phyloP scores from a whole-genome alignment of 2,888 invertebrate species.

The Callimorpha dominula region DNA sequence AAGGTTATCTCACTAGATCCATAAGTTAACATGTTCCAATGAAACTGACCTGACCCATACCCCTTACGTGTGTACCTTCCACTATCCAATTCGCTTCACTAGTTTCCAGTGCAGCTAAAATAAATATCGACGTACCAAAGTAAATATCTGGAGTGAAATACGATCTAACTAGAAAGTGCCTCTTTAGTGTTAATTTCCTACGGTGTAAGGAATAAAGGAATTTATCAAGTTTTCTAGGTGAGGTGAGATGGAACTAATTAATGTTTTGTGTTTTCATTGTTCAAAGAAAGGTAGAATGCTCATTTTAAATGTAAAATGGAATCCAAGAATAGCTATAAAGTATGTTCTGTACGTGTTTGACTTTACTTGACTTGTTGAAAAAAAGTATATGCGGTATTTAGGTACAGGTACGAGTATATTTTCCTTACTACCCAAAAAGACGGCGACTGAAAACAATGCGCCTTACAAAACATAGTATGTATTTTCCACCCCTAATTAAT shows the following conservation, averaged over 20 bases:
- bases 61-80: neutral
- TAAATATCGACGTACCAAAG: slow-evolving; percentile 45
- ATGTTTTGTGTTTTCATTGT: slow-evolving; percentile 52
- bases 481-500: too few species aligned
- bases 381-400: neutral
- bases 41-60: neutral
- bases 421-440: too few species aligned
- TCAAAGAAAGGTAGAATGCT: slow-evolving; percentile 14
- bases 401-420: too few species aligned
- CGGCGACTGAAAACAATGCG: too few species aligned
- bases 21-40: neutral
- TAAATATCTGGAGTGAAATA: slow-evolving; percentile 40
- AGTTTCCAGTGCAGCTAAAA: slow-evolving; percentile 28
- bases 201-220: slow-evolving; percentile 37
- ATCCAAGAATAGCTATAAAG: neutral
- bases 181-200: slow-evolving; percentile 46
- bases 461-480: too few species aligned
- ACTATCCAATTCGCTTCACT: slow-evolving; percentile 4
- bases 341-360: neutral
- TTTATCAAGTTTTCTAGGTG: slow-evolving; percentile 56
- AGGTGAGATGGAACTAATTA: slow-evolving; percentile 60
- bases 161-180: slow-evolving; percentile 25
- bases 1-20: neutral
- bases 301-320: slow-evolving; percentile 12
- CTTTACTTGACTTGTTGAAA: neutral